Conservation (phyloP, 2,888 invertebrate species). For the Adela reaumurella region DNA sequence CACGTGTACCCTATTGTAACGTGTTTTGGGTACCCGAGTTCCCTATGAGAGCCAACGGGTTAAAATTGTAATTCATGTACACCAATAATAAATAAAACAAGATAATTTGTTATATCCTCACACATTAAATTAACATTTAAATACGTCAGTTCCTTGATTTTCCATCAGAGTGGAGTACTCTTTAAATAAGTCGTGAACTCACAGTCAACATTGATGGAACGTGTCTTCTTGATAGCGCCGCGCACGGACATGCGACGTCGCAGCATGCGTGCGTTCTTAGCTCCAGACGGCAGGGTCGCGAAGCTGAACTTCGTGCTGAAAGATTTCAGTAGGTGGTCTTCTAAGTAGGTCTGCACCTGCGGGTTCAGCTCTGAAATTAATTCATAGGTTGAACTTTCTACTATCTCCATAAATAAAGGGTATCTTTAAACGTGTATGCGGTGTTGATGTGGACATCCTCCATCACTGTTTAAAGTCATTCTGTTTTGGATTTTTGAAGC, state of each 20-base stretch:
- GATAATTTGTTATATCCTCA: too few relatives aligned
- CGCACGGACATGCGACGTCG: constrained; percentile 81
- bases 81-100: too few relatives aligned
- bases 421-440: background rate
- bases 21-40: too few relatives aligned
- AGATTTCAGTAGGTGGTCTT: constrained; percentile 79
- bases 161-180: too few relatives aligned
- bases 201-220: constrained; percentile 91
- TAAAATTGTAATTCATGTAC: too few relatives aligned
- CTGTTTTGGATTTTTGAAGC: too few relatives aligned
- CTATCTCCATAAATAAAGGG: background rate
- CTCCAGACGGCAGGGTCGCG: constrained; percentile 50
- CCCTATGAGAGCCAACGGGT: too few relatives aligned
- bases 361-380: constrained; percentile 64
- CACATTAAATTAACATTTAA: too few relatives aligned
- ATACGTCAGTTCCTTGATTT: too few relatives aligned
- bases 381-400: background rate
- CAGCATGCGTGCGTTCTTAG: constrained; percentile 51
- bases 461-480: too few relatives aligned
- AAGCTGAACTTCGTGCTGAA: constrained; percentile 70
- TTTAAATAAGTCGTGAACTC: constrained; percentile 33
- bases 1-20: too few relatives aligned
- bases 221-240: constrained; percentile 90
- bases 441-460: too few relatives aligned
- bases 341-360: constrained; percentile 82